Evolutionary conservation across 2,797 vertebrate species (phyloP), one percentile per base, ranked within the genome.

Genomic region (Poeciliopsis turneri): DNA sequence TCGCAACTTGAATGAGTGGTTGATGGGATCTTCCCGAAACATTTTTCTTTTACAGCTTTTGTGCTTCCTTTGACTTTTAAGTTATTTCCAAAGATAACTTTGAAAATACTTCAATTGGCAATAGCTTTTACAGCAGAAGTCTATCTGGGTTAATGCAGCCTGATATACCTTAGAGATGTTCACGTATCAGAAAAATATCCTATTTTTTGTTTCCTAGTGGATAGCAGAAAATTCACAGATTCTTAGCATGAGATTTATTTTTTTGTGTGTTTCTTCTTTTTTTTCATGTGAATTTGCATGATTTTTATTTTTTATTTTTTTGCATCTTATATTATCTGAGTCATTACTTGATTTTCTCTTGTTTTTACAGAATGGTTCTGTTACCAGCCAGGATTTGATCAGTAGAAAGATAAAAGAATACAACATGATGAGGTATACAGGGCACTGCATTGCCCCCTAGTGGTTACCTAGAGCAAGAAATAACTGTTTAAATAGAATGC

Each of bases 361-460:
- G 41, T 84, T 5, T 10, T 87, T 95, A 13, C 84, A 99, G 98
- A 97, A 97, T 51, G 95, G 96, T 70, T 93, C 95, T 74, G 96
- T 99, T 73, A 98, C 97, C 64, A 99, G 97, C 90, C 96, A 97
- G 79, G 98, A 99, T 88, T 92, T 99, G 79, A 99, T 99, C 93
- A 98, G 97, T 92, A 94, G 95, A 84, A 98, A 97, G 91, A 98
- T 99, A 90, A 98, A 97, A 95, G 97, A 99, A 88, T 99, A 99
- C 93, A 98, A 94, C 93, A 96, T 98, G 93, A 97, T 98, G 97
- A 99, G 97, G 98, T 99, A 93, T 83, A 94, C 74, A 16, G 66
- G 43, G 41, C 57, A 80, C 76, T 28, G 33, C 72, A 55, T 30
- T 64, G 75, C 68, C 85, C 49, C 77, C 74, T 82, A 43, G 36